A percentile compares a stretch with the other conserved stretches of the same genome.
These are phyloP conservation scores for Protosalanx chinensis DNA, from an alignment of 2,797 vertebrate genomes.

Conservation along the genomic window DNA sequence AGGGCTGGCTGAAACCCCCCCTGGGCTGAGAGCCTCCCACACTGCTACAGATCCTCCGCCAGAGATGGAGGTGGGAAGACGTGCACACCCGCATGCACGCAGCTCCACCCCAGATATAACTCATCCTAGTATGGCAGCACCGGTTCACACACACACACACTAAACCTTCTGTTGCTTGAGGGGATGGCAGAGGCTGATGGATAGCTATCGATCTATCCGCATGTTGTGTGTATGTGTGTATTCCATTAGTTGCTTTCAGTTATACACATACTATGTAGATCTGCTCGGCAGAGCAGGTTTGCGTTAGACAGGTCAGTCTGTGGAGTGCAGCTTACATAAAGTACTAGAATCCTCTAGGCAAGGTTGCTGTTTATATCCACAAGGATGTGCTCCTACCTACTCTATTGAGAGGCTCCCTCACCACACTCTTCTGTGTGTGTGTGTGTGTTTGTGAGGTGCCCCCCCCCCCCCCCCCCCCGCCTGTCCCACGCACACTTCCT, in stretches of 20 bases:
- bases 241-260: neutral
- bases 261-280: too few relatives aligned
- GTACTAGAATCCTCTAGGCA: conserved; percentile 27
- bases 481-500: conserved; percentile 21
- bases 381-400: conserved; percentile 15
- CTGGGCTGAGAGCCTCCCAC: conserved; percentile 31
- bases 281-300: too few relatives aligned
- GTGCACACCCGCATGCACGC: conserved; percentile 12
- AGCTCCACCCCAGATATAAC: neutral
- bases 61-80: conserved; percentile 17
- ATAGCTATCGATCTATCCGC: neutral
- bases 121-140: neutral
- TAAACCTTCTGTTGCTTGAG: neutral
- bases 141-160: conserved; percentile 16
- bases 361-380: conserved; percentile 25
- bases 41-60: conserved; percentile 27
- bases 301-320: neutral
- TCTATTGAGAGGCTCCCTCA: conserved; percentile 5
- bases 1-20: conserved; percentile 9
- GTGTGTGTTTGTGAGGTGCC: neutral
- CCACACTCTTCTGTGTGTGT: neutral
- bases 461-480: neutral
- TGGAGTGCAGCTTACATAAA: conserved; percentile 28
- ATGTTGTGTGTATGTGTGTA: conserved; percentile 4
- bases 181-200: neutral